Evolutionary conservation across 1,140 invertebrate genomes (phyloP), one percentile per base, ranked within the genome.

Genomic region (Agrypnia vestita): DNA sequence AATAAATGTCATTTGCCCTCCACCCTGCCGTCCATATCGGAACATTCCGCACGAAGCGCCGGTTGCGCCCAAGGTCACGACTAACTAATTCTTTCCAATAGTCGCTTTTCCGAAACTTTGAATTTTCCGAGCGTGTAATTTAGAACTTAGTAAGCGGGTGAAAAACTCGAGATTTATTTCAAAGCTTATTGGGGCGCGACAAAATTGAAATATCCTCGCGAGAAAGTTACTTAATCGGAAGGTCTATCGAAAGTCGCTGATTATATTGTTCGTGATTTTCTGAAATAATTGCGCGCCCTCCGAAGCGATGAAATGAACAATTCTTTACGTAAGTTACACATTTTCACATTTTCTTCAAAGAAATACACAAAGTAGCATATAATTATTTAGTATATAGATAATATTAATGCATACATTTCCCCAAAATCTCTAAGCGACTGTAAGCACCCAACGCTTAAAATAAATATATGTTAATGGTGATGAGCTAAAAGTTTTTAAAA

Each of bases 191-290:
- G 12, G 59, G 4, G 17, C 25, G 67, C n/a, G 49, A 71, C 67
- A 35, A 47, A 71, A 71, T 71, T 47, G 67, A 47, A 17, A 71
- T 71, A 47, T 71, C 44, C 46, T 46, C 13, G 6, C 13, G 25
- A 19, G 19, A 62, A 62, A 62, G 59, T 62, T 62, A 35, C 25
- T 62, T 62, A 62, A 62, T 62, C 59, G 21, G 59, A 62, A 62
- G 9, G 1, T 25, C 19, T 62, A 35, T 62, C 59, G 59, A 62
- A 21, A 8, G 49, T 46, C 44, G 46, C 13, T 17, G 49, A 71
- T 71, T 71, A n/a, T 49, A 49, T 21, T 17, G 44, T 47, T 35
- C 11, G n/a, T 17, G 44, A 71, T 19, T 62, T 12, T 25, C 7
- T 62, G 10, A 35, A 62, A 35, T 11, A 25, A 6, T 7, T 80